Conservation (phyloP, 64 coral and sea anemone species). For the Montipora foliosa region DNA sequence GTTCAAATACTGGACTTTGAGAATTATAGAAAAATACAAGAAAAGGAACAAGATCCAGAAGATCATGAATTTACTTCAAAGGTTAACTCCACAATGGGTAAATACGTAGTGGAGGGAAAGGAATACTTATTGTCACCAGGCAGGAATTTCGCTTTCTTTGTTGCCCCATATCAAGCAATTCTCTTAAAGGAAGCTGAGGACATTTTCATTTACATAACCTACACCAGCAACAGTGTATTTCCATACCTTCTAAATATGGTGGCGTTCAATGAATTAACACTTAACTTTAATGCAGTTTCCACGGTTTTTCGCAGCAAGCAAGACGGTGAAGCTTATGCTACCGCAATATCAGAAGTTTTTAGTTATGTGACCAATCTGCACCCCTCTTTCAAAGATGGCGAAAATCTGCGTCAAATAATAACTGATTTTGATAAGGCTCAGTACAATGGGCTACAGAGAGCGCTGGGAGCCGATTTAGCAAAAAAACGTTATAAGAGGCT, state of each 20-base stretch:
- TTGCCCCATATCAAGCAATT: constrained; percentile 46
- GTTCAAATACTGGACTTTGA: constrained; percentile 47
- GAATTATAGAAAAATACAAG: constrained; percentile 27
- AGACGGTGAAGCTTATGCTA: constrained; percentile 63
- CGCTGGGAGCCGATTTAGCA: background rate
- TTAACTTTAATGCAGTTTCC: constrained; percentile 31
- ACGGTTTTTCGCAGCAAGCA: constrained; percentile 59
- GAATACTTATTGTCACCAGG: constrained; percentile 48
- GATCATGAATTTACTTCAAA: constrained; percentile 15
- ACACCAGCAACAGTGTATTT: constrained; percentile 59
- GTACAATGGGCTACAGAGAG: constrained; percentile 38
- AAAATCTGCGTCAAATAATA: constrained; percentile 39
- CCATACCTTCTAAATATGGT: constrained; percentile 74
- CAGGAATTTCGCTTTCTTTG: constrained; percentile 56
- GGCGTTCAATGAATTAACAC: constrained; percentile 35
- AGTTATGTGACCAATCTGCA: background rate
- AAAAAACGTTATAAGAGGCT: constrained; percentile 7
- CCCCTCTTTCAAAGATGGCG: constrained; percentile 19
- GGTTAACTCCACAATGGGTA: constrained; percentile 34
- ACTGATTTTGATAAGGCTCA: constrained; percentile 42
- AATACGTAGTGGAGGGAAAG: constrained; percentile 56
- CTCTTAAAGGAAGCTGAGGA: constrained; percentile 34
- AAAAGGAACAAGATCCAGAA: constrained; percentile 23
- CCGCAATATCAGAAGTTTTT: constrained; percentile 39
- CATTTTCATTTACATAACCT: constrained; percentile 62